Base-by-base conservation (phyloP, 2,797 vertebrate genomes). In the Coregonus ussuriensis region DNA sequence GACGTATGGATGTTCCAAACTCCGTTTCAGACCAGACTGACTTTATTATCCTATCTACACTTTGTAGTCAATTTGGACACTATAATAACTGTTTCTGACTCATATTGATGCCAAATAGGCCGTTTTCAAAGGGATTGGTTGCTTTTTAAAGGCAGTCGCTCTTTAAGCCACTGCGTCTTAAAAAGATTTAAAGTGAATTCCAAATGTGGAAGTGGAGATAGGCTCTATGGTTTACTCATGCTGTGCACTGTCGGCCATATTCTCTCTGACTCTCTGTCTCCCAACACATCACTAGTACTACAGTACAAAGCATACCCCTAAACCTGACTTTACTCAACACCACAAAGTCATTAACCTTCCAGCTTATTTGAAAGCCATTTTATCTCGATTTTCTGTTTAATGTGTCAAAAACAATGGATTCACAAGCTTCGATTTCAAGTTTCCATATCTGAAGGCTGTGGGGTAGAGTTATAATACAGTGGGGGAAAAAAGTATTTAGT, bases 311-410 rank as follows among this genome's bases (percentile, higher is more conserved):
- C 56, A 29, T 74, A 69, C 63, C 67, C 25, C 33, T 59, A 33
- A 66, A n/a, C 76, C 51, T 37, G 47, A 51, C 66, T 68, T 62
- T 59, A 79, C 56, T 79, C 54, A 81, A 66, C 21, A 76, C 13
- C 33, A 79, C 66, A 82, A 79, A 67, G 37, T n/a, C 68, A 68
- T 74, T 67, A 76, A 53, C 59, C 74, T 84, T 14, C n/a, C 16
- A 78, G 74, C 81, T 83, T 68, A 80, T 84, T 83, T 82, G 79
- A 83, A 84, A 83, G 72, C 78, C 69, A 85, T 84, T 83, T 78
- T 70, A 74, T 74, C 77, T 82, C 76, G 80, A 75, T 80, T 79
- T 70, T 83, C 69, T 67, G 53, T 77, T 67, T 83, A 78, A 82
- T 76, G 73, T 81, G 74, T 83, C 79, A 78, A 80, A 84, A 82